These are phyloP conservation scores for Boleophthalmus pectinirostris DNA, from an alignment of 2,113 vertebrate species.

Conservation along the genomic window DNA sequence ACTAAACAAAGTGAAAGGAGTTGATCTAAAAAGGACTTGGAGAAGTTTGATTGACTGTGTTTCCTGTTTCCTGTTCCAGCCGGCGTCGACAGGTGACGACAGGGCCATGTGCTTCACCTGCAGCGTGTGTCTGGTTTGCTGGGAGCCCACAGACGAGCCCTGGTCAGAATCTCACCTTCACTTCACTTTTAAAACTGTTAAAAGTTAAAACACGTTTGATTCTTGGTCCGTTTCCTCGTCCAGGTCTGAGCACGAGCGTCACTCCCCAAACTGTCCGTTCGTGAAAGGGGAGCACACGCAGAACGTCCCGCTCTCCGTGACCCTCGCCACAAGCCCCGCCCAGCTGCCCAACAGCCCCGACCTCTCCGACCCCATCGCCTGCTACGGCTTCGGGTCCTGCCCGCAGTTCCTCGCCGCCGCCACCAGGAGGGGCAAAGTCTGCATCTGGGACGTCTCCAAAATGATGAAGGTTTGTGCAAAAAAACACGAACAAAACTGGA, in stretches of 20 bases:
- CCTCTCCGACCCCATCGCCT: constrained; percentile 92
- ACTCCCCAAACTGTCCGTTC: constrained; percentile 98
- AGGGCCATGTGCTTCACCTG: constrained; percentile 99
- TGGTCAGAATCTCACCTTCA: constrained; percentile 76
- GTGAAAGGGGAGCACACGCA: constrained; percentile 99
- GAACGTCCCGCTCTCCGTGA: constrained; percentile 97
- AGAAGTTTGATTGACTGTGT: too few species aligned
- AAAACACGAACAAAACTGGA: too few species aligned
- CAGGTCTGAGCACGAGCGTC: constrained; percentile 98
- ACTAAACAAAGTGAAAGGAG: too few species aligned
- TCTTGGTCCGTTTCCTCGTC: too few species aligned
- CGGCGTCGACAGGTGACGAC: constrained; percentile 96
- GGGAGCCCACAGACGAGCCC: constrained; percentile 98
- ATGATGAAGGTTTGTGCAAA: constrained; percentile 91
- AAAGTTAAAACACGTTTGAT: too few species aligned
- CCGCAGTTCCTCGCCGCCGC: constrained; percentile 96
- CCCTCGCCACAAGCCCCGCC: constrained; percentile 94
- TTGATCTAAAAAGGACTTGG: too few species aligned
- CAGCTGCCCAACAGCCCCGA: constrained; percentile 93
- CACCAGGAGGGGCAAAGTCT: constrained; percentile 96
- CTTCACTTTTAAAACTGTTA: too few species aligned
- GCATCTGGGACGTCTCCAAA: constrained; percentile 98
- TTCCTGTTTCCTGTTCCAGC: constrained; percentile 71
- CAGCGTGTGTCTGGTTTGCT: constrained; percentile 97
- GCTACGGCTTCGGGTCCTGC: constrained; percentile 96